phyloP scores from a whole-genome alignment of 2,113 vertebrate genomes.

The Benitochromis conjunctus region DNA sequence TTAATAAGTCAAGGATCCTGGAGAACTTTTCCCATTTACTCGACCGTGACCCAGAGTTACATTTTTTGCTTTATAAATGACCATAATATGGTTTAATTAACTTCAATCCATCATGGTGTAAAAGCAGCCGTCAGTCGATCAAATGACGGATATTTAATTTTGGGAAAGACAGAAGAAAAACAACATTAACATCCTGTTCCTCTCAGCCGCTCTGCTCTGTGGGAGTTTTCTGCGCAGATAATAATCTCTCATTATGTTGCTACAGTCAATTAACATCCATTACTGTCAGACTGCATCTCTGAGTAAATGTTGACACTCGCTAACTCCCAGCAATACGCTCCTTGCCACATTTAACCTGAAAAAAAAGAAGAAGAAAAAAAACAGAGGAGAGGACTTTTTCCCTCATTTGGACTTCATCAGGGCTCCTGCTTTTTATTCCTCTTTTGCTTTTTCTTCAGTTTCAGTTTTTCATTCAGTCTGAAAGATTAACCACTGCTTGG shows the following conservation, averaged over 20 bases:
- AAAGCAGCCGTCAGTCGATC: constrained; percentile 3
- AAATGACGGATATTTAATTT: constrained; percentile 24
- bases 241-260: constrained; percentile 61
- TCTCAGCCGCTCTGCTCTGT: constrained; percentile 18
- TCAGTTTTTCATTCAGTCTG: background rate
- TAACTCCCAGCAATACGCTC: constrained; percentile 39
- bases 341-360: constrained; percentile 27
- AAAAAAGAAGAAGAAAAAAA: too few relatives aligned
- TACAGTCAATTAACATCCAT: constrained; percentile 62
- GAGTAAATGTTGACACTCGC: constrained; percentile 51
- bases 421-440: background rate
- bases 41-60: background rate
- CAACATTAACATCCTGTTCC: constrained; percentile 35
- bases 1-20: background rate
- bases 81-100: constrained; percentile 33
- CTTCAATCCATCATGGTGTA: constrained; percentile 33
- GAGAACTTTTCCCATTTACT: constrained; percentile 45
- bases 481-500: background rate
- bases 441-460: background rate
- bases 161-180: constrained; percentile 2
- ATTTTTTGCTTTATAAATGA: constrained; percentile 13
- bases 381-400: background rate
- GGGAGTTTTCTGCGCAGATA: constrained; percentile 55
- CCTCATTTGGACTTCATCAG: background rate
- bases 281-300: constrained; percentile 59